A percentile compares a stretch with the other conserved stretches of the same genome.
Conservation (phyloP, 2,113 vertebrate species). For the Sebastes schlegelii region DNA sequence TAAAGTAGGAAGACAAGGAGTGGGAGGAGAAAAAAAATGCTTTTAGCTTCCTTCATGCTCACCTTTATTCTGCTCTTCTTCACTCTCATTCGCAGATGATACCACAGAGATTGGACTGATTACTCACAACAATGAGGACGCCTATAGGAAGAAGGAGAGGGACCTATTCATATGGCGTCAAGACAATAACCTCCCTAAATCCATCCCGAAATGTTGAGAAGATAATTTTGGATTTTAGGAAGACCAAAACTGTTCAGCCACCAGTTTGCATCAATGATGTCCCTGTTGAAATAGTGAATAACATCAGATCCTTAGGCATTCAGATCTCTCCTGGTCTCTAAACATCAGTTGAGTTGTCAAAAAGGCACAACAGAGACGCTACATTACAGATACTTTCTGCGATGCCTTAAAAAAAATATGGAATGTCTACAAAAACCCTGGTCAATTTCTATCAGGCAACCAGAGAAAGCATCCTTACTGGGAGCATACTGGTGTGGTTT, state of each 20-base stretch:
- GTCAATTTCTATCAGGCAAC: too few relatives aligned
- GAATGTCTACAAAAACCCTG: too few relatives aligned
- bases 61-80: slow-evolving; percentile 62
- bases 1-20: slow-evolving; percentile 65
- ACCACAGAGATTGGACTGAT: neutral
- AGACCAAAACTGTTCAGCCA: neutral
- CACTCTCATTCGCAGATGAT: slow-evolving; percentile 25
- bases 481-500: too few relatives aligned
- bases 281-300: neutral
- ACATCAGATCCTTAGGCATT: neutral
- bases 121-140: neutral
- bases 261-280: neutral
- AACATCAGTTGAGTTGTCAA: neutral
- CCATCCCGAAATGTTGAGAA: neutral
- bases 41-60: slow-evolving; percentile 70
- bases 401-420: neutral
- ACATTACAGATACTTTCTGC: neutral
- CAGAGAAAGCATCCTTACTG: too few relatives aligned
- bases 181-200: neutral
- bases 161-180: neutral
- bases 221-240: neutral
- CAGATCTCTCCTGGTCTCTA: neutral
- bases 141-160: neutral
- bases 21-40: slow-evolving; percentile 58
- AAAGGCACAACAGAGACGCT: neutral